Conservation (phyloP, 2,113 vertebrate species). For the Benitochromis conjunctus region DNA sequence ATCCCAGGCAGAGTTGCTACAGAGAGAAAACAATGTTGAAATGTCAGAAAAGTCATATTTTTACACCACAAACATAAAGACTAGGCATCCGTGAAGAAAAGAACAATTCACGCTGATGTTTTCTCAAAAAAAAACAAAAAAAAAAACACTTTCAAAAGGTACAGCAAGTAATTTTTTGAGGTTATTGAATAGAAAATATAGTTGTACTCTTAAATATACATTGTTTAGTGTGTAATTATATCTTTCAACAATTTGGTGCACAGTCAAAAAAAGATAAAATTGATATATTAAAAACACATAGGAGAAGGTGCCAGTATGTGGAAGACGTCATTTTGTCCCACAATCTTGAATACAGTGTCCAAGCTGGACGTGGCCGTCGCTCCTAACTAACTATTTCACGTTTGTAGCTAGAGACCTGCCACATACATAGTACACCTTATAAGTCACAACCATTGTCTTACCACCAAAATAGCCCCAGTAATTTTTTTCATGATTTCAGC, state of each 20-base stretch:
- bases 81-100: not conserved
- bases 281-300: not conserved
- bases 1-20: conserved; percentile 91
- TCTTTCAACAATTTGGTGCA: not conserved
- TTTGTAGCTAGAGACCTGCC: not conserved
- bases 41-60: not conserved
- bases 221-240: no score
- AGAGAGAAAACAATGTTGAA: not conserved
- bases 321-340: not conserved
- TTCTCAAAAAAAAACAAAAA: no score
- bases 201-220: no score
- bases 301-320: not conserved
- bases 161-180: no score
- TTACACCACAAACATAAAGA: not conserved
- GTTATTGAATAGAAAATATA: no score
- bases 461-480: no score
- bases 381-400: not conserved
- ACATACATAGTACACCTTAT: no score
- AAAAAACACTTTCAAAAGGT: no score
- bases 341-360: not conserved
- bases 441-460: no score
- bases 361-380: not conserved
- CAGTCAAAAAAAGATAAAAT: not conserved
- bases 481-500: no score
- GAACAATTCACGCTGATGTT: no score